These are phyloP conservation scores for Julus scandinavius DNA, from an alignment of 2,888 invertebrate species.

Conservation along the genomic window DNA sequence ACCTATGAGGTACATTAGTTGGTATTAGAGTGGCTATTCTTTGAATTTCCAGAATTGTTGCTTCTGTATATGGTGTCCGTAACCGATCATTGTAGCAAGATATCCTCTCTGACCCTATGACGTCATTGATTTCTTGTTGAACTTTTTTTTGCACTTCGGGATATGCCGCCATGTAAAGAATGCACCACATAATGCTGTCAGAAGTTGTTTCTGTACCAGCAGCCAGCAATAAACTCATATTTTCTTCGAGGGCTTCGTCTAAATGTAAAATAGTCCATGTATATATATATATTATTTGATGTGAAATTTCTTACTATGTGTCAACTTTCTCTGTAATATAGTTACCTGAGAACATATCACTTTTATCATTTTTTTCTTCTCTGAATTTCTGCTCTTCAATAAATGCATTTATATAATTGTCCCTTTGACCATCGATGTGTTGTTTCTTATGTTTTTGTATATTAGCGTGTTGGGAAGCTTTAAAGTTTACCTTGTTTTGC, in stretches of 20 bases:
- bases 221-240: background rate
- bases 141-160: conserved; percentile 56
- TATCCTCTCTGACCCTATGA: conserved; percentile 50
- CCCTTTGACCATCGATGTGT: conserved; percentile 39
- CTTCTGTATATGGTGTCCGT: conserved; percentile 54
- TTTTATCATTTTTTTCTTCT: background rate
- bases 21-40: conserved; percentile 52
- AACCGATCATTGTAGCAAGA: conserved; percentile 47
- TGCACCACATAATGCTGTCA: conserved; percentile 53
- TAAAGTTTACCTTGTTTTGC: background rate
- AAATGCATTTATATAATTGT: conserved; percentile 47
- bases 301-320: no score
- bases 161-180: conserved; percentile 47
- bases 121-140: conserved; percentile 53
- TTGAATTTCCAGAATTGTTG: conserved; percentile 53
- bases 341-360: conserved; percentile 18
- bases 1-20: conserved; percentile 54
- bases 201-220: conserved; percentile 55
- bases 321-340: background rate
- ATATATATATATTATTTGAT: no score
- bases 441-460: background rate
- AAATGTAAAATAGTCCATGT: no score
- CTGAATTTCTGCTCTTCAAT: conserved; percentile 48
- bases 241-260: conserved; percentile 44
- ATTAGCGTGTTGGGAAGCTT: background rate